Evolutionary conservation across 2,113 vertebrate genomes (phyloP).

Genomic region (Phrynosoma blainvillii): DNA sequence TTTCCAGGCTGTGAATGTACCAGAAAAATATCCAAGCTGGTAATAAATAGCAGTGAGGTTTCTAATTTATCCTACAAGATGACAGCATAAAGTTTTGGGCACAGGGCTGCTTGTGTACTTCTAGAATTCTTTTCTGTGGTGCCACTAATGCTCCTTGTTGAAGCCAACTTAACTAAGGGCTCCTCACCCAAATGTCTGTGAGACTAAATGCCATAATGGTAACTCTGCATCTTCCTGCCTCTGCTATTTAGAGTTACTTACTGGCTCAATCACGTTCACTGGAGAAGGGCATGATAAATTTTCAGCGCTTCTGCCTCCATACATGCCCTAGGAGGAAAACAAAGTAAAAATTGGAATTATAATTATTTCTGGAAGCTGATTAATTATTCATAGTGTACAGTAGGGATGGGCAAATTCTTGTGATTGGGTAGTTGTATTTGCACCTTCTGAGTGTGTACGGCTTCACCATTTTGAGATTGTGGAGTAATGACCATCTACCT

Average conservation of each 20-base stretch:
- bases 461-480: not conserved
- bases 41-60: not conserved
- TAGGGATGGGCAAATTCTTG: not conserved
- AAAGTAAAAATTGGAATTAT: constrained; percentile 28
- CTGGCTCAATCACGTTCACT: constrained; percentile 91
- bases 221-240: not conserved
- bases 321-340: constrained; percentile 78
- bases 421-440: not conserved
- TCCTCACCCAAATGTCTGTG: constrained; percentile 24
- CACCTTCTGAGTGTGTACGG: not conserved
- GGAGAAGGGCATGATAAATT: constrained; percentile 84
- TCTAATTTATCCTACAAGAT: not conserved
- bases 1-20: not conserved
- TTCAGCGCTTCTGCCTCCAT: constrained; percentile 84
- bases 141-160: not conserved
- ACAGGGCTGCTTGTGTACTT: not conserved
- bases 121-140: not conserved
- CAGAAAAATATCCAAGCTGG: not conserved
- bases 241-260: constrained; percentile 73
- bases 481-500: not conserved
- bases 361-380: constrained; percentile 8
- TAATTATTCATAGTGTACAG: not conserved
- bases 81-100: not conserved
- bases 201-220: not conserved
- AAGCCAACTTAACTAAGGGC: not conserved